Evolutionary conservation across 1,140 invertebrate genomes (phyloP), one percentile per base, ranked within the genome.

Genomic region (Danaus plexippus): DNA sequence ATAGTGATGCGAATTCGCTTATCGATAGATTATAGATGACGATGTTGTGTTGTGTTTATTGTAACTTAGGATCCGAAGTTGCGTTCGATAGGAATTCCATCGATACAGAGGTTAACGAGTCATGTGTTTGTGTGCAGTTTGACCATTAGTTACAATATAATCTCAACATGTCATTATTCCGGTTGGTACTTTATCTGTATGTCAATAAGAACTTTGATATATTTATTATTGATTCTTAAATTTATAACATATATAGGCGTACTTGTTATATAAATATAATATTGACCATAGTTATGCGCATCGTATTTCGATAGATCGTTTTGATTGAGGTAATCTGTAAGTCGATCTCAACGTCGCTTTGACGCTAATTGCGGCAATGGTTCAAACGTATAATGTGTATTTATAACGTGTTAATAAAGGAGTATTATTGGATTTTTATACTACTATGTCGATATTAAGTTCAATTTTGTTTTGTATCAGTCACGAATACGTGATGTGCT

Each of bases 271-370:
- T 53, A 40, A 56, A 56, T 61, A 40, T 41, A 22, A 11, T 32
- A 43, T 42, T 5, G 15, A 55, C 48, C 52, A 43, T 55, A 48
- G 22, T 32, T 63, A 57, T 63, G 58, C 66, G 66, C 64, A 69
- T 75, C 69, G 43, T 67, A 68, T 76, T 69, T 72, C 57, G 61
- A 57, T 54, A 57, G 57, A 55, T 66, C 22, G 22, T 71, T 68
- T 71, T 77, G 74, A 83, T 80, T 63, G 77, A 80, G 73, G 69
- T 77, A 69, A 80, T 82, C 79, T 65, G 46, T 64, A 52, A 59
- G 64, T 66, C 59, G 65, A 83, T 80, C 75, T 77, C 57, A 63
- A 57, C 57, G 64, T 67, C 53, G 57, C 63, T 64, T 63, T 73
- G 75, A 80, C 73, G 75, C 67, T 81, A 81, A 81, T 84, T 79